These are phyloP conservation scores for Dasypogon diadema DNA, from an alignment of 2,888 invertebrate species.

Conservation along the genomic window DNA sequence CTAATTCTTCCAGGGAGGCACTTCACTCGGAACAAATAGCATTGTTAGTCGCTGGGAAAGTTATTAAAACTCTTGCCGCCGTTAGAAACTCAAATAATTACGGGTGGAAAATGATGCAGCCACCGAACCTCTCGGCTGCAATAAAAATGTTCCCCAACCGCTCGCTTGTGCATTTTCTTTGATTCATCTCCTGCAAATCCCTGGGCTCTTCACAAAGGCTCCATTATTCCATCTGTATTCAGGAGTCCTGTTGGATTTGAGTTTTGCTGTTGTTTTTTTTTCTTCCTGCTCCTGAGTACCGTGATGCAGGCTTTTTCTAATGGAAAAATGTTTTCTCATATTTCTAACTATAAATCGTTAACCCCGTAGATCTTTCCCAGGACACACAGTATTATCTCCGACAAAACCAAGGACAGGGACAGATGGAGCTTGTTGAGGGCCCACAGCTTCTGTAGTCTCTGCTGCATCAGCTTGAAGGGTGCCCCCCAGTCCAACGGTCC, in stretches of 20 bases:
- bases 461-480: neutral
- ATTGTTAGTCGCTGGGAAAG: constrained; percentile 27
- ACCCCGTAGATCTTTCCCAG: constrained; percentile 52
- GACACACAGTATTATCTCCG: constrained; percentile 51
- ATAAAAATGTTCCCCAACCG: constrained; percentile 25
- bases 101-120: constrained; percentile 25
- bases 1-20: constrained; percentile 3
- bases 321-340: constrained; percentile 50
- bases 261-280: neutral
- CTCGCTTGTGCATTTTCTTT: constrained; percentile 35
- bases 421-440: constrained; percentile 23
- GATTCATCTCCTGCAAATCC: constrained; percentile 33
- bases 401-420: constrained; percentile 39
- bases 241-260: neutral
- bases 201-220: constrained; percentile 1
- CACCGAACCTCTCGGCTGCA: constrained; percentile 22
- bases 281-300: neutral
- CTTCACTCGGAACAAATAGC: constrained; percentile 8
- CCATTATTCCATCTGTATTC: constrained; percentile 30
- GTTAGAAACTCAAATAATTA: constrained; percentile 37
- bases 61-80: constrained; percentile 26
- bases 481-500: neutral
- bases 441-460: neutral
- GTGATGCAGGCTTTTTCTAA: constrained; percentile 18
- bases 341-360: constrained; percentile 52